Evolutionary conservation across 2,888 invertebrate genomes (phyloP), one percentile per base, ranked within the genome.

Genomic region (Notocelia uddmanniana): DNA sequence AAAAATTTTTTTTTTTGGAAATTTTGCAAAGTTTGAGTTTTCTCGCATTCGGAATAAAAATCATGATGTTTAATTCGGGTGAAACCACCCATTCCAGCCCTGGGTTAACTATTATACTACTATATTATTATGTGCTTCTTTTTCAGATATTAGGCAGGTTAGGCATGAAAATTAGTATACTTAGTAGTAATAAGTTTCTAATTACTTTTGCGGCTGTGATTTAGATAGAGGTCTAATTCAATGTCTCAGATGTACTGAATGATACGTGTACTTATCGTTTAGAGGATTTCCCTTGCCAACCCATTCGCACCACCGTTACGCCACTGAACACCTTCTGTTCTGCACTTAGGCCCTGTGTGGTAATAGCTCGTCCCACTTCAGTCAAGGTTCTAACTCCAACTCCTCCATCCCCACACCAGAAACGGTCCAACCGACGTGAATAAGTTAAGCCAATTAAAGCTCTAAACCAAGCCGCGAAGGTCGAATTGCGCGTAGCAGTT

Each of bases 361-460:
- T 91, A 91, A 91, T 84, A 80, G 76, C 85, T 82, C 89, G 91
- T 89, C 91, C 91, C 84, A 93, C 88, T 92, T 90, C 90, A 90
- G 85, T 87, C 92, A 92, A 93, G 92, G 92, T 85, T 90, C 89
- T 87, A 89, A 88, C 87, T 86, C 84, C 84, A 81, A 84, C 80
- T 77, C 74, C 55, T 67, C 74, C 57, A 63, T 74, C 68, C 73
- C 68, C 68, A 78, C 37, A 23, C 48, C 67, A 66, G 75, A 81
- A 85, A 84, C 71, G 79, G 70, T 76, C 26, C 77, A 89, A 81
- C 62, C 13, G 60, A 73, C 75, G 1, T 15, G 0, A 50, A 15
- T 0, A 2, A 0, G 2, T 15, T 67, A 77, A 37, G n/a, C 41
- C 2, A 84, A 73, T 74, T 55, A 76, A 76, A 48, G 73, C 76